These are phyloP conservation scores for Tetraodon nigroviridis DNA, from an alignment of 2,113 vertebrate genomes.

Conservation along the genomic window DNA sequence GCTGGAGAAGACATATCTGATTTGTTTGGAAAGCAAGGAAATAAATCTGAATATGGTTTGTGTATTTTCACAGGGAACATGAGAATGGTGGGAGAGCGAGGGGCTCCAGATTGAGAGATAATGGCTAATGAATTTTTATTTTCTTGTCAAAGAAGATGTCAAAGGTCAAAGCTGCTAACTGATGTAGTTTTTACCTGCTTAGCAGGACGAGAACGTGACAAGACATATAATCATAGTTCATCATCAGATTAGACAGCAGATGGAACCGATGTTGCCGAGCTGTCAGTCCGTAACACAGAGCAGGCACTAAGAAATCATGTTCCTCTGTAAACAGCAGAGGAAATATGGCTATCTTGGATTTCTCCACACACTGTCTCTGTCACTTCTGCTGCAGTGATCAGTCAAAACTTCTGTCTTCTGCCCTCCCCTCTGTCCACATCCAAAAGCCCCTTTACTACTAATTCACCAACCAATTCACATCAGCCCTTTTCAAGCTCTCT, in stretches of 20 bases:
- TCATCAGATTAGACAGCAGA: too few species aligned
- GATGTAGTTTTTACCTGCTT: background rate
- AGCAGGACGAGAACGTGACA: background rate
- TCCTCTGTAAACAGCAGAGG: too few species aligned
- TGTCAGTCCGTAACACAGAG: too few species aligned
- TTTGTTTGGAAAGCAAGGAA: conserved; percentile 42
- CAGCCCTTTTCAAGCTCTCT: conserved; percentile 48
- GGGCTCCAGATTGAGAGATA: conserved; percentile 1
- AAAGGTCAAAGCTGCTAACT: background rate
- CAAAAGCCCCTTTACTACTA: too few species aligned
- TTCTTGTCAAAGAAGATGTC: background rate
- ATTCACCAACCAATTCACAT: too few species aligned
- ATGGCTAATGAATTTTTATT: conserved; percentile 3
- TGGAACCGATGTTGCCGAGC: too few species aligned
- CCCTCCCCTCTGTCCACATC: too few species aligned
- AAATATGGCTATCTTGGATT: too few species aligned
- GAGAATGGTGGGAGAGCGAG: conserved; percentile 32
- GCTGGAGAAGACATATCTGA: conserved; percentile 26
- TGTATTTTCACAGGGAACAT: conserved; percentile 52
- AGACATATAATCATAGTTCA: too few species aligned
- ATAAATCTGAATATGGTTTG: conserved; percentile 51
- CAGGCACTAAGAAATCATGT: background rate
- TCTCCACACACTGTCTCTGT: too few species aligned
- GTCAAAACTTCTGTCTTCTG: too few species aligned
- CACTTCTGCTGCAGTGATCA: too few species aligned